Percentiles rank a stretch among this genome's conserved stretches.
Evolutionary conservation across 2,797 vertebrate genomes (phyloP).

Genomic region (Ctenosaura bakeri): DNA sequence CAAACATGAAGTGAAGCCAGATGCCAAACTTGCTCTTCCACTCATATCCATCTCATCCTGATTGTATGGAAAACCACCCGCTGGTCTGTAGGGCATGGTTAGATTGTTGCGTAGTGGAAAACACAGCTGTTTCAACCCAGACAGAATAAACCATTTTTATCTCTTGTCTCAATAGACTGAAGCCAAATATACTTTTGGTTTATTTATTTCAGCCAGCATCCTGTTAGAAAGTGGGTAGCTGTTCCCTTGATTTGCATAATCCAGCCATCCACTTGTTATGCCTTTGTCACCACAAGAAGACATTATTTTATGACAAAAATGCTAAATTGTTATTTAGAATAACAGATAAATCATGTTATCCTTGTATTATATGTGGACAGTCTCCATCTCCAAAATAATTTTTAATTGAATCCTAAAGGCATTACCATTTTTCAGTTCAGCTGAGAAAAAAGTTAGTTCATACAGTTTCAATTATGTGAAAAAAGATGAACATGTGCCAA

Average conservation of each 20-base stretch:
- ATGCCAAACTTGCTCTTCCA: background rate
- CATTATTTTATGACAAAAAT: background rate
- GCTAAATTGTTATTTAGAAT: background rate
- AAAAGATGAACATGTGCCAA: background rate
- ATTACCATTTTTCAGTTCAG: background rate
- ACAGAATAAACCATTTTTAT: background rate
- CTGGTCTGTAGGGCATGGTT: background rate
- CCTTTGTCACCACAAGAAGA: background rate
- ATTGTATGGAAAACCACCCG: constrained; percentile 34
- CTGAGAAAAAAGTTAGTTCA: background rate
- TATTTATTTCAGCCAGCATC: background rate
- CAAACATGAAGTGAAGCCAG: background rate
- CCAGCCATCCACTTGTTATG: background rate
- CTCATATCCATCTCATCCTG: fast-evolving
- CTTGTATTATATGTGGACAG: background rate
- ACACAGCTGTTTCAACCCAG: constrained; percentile 25
- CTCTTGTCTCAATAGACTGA: background rate
- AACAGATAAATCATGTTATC: background rate
- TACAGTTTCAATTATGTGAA: background rate
- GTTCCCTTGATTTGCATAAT: background rate
- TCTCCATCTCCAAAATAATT: background rate
- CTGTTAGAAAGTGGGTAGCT: background rate
- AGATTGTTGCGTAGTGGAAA: background rate
- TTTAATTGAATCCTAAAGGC: background rate
- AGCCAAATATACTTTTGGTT: background rate